Evolutionary conservation across 2,113 vertebrate genomes (phyloP).

Genomic region (Nothobranchius furzeri): DNA sequence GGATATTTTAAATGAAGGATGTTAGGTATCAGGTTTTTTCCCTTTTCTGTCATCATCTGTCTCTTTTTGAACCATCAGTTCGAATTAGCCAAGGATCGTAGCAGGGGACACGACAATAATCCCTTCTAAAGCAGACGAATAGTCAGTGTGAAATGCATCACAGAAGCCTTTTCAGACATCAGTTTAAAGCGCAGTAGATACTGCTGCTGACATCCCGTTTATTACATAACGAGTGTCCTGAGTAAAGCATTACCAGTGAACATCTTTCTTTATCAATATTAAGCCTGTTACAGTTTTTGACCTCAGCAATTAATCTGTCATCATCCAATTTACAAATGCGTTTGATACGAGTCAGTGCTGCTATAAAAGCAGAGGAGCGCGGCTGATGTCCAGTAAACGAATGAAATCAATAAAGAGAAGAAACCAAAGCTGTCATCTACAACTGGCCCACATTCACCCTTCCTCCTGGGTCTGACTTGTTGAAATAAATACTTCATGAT

Average conservation of each 20-base stretch:
- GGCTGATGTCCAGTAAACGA: background rate
- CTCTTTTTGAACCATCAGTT: no score
- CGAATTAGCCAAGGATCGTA: no score
- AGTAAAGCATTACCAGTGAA: background rate
- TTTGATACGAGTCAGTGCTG: background rate
- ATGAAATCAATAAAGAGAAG: background rate
- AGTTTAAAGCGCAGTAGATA: background rate
- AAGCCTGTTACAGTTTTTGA: background rate
- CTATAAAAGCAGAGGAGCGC: background rate
- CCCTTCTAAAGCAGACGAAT: background rate
- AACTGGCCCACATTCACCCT: background rate
- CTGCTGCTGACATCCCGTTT: background rate
- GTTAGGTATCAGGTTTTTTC: no score
- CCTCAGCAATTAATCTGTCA: background rate
- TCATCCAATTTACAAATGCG: background rate
- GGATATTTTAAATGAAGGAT: no score
- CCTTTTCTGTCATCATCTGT: no score
- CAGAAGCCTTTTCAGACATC: background rate
- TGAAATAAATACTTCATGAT: background rate
- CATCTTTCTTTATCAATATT: background rate
- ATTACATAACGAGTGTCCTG: background rate
- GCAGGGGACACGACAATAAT: no score
- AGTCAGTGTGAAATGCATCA: background rate
- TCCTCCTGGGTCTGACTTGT: background rate
- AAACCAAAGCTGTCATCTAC: background rate